Base-by-base conservation (phyloP, 2,888 invertebrate genomes). In the Cryptus viduatorius region DNA sequence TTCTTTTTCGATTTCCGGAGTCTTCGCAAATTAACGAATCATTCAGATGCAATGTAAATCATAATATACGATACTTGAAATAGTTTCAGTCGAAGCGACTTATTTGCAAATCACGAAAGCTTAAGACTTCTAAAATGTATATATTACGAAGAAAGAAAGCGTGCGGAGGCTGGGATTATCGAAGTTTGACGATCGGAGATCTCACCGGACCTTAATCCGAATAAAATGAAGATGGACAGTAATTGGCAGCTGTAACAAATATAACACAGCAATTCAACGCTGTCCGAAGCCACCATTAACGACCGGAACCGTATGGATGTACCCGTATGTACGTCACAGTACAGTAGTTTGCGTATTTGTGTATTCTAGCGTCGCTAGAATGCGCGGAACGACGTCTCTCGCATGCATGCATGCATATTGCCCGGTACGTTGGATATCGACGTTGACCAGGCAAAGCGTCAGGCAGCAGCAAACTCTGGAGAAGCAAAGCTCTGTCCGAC, bases 361-460 rank as follows among this genome's bases (percentile, higher is more conserved):
- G 69, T 53, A 69, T 69, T 69, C 37, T 24, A 50, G 53, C 68
- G 19, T 76, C 50, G 42, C 53, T 44, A 71, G 69, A 81, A 81
- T 71, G 68, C 64, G 50, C 61, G 46, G 67, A 72, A 48, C 42
- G 56, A 64, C 50, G 69, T 61, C 48, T 50, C 69, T 50, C 31
- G 31, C 61, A 68, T 72, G 71, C 69, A 64, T 64, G 67, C 72
- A 67, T 77, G 67, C 71, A 82, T 82, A 82, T 82, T 72, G 77
- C 44, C 53, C 71, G 67, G 46, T 56, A 69, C 65, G 59, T 46
- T 59, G 48, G 37, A 80, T 78, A 82, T 82, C 77, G 72, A 78
- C 77, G 65, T 67, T 71, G 77, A 59, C 65, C 31, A 56, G 53
- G n/a, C 37, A 50, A 48, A n/a, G 50, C 53, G 31, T 19, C 67